phyloP scores from a whole-genome alignment of 2,113 vertebrate genomes.

The Garra rufa region DNA sequence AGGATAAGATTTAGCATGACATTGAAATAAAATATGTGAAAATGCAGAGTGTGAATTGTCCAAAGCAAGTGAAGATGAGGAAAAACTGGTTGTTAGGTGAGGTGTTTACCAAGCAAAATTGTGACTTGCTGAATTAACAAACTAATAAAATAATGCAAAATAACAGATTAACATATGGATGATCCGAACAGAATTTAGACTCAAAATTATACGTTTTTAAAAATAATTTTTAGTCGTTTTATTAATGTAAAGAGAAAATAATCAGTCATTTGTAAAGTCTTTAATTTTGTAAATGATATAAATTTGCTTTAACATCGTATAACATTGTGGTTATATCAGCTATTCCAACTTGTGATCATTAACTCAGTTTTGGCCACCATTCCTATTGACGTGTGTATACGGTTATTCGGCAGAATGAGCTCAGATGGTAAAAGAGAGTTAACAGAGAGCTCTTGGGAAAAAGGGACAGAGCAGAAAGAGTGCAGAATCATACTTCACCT shows the following conservation, averaged over 20 bases:
- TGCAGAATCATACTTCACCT: constrained; percentile 78
- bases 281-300: neutral
- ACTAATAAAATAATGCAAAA: neutral
- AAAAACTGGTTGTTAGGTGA: neutral
- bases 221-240: too few species aligned
- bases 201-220: too few species aligned
- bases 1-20: neutral
- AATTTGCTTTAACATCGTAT: neutral
- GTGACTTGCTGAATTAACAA: neutral
- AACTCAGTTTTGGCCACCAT: neutral
- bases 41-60: neutral
- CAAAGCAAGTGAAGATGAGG: neutral
- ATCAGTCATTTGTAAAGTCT: neutral
- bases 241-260: too few species aligned
- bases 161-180: too few species aligned
- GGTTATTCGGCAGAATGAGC: constrained; percentile 56
- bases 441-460: constrained; percentile 68
- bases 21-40: neutral
- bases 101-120: neutral
- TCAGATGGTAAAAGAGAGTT: constrained; percentile 70
- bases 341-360: neutral
- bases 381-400: neutral
- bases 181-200: too few species aligned
- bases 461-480: constrained; percentile 72
- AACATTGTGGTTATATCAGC: neutral